These are phyloP conservation scores for Troides oblongomaculatus DNA, from an alignment of 2,888 invertebrate species.

Conservation along the genomic window DNA sequence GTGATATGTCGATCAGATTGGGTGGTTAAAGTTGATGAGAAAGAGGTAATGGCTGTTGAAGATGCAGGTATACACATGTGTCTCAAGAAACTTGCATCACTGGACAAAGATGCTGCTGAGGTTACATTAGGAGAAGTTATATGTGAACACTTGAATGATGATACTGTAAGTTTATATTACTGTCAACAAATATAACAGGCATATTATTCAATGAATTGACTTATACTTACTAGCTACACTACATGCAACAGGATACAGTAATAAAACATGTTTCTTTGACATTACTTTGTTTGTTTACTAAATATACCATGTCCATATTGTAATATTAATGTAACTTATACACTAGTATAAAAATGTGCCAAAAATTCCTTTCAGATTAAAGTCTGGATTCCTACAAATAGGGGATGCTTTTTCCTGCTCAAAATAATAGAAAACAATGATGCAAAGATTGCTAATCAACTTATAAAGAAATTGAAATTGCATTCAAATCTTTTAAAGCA, in stretches of 20 bases:
- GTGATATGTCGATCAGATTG: conserved; percentile 74
- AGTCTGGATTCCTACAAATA: conserved; percentile 85
- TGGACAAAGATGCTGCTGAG: conserved; percentile 78
- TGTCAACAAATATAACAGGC: not conserved
- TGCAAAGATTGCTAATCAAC: conserved; percentile 56
- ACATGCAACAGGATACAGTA: no score
- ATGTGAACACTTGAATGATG: conserved; percentile 70
- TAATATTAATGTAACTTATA: no score
- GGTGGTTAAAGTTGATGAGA: conserved; percentile 72
- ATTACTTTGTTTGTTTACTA: no score
- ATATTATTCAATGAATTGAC: no score
- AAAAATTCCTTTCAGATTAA: conserved; percentile 69
- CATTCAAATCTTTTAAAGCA: conserved; percentile 69
- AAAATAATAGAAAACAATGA: conserved; percentile 83
- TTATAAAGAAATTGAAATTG: conserved; percentile 74
- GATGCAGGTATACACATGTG: conserved; percentile 88
- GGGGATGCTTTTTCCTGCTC: conserved; percentile 88
- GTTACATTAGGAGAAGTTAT: conserved; percentile 81
- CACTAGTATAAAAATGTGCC: no score
- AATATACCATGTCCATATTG: no score
- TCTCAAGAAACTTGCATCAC: conserved; percentile 85
- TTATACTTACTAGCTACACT: no score
- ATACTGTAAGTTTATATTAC: conserved; percentile 71
- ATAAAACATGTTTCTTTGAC: no score
- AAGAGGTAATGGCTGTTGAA: conserved; percentile 81